Base-by-base conservation (phyloP, 2,113 vertebrate genomes). In the Acrocephalus arundinaceus region DNA sequence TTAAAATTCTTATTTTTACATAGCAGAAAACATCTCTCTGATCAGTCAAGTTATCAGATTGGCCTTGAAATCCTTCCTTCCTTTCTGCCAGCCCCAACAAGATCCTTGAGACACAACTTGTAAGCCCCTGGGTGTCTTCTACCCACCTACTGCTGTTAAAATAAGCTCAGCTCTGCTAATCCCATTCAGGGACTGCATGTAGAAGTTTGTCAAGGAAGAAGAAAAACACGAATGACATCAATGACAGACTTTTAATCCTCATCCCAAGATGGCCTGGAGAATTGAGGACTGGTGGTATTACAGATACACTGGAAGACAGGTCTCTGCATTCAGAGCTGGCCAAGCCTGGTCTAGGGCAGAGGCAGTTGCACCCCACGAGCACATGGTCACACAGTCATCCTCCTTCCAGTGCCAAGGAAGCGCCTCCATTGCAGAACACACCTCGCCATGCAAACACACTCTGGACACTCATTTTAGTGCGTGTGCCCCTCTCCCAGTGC, bases 1-100 rank as follows among this genome's bases (percentile, higher is more conserved):
- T 96, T 89, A 49, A 93, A 97, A 94, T 91, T 87, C 71, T 46
- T 85, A 57, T 84, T 95, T 96, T 96, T 86, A 96, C 58, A 81
- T 93, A 91, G 85, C 73, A 96, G 62, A 87, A 93, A 90, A 85
- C 61, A 77, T 58, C 75, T 78, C 57, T 84, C 72, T 95, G 68
- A 94, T 95, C 46, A 84, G 61, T 10, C 35, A 80, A 35, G 63
- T 94, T 96, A 95, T 97, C 95, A 97, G 93, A 93, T 94, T 51
- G 57, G 87, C 82, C 81, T 90, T 86, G 35, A 95, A 86, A 91
- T 59, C 55, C 27, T 71, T 77, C 89, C 43, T 91, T 65, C 62
- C 66, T 80, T 51, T 86, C 63, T 93, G 63, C 94, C 41, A 93
- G 95, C 57, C 86, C 48, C 85, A 86, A 90, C 92, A 96, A 78